A percentile compares a stretch with the other conserved stretches of the same genome.
Evolutionary conservation across 64 coral and sea anemone genomes (phyloP).

Genomic region (Catalaphyllia jardinei): DNA sequence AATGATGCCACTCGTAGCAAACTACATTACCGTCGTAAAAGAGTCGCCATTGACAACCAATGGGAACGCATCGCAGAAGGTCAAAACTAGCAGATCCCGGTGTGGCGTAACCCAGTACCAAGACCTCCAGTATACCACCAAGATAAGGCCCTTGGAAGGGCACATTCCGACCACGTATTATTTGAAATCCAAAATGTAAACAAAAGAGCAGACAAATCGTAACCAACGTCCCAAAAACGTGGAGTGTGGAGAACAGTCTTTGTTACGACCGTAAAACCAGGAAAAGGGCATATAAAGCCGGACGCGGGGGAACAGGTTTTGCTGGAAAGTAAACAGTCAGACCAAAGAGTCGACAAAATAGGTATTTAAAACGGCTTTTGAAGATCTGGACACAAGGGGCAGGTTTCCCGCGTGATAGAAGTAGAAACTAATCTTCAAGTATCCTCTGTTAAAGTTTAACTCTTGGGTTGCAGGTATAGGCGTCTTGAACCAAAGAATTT

Average conservation of each 20-base stretch:
- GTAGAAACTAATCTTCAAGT: conserved; percentile 74
- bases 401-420: conserved; percentile 73
- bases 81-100: conserved; percentile 44
- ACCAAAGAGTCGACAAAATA: conserved; percentile 57
- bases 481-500: conserved; percentile 43
- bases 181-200: not conserved
- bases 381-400: conserved; percentile 32
- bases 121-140: conserved; percentile 60
- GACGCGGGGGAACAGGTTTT: conserved; percentile 11
- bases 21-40: conserved; percentile 57
- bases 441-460: conserved; percentile 32
- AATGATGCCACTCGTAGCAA: conserved; percentile 78
- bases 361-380: conserved; percentile 3
- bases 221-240: conserved; percentile 44
- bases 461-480: not conserved
- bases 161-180: not conserved
- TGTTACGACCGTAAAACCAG: conserved; percentile 60
- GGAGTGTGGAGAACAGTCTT: conserved; percentile 45
- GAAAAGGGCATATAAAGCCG: conserved; percentile 67
- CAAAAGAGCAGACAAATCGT: conserved; percentile 36
- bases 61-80: conserved; percentile 43
- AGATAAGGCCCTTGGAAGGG: conserved; percentile 64
- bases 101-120: conserved; percentile 81
- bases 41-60: conserved; percentile 42
- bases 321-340: conserved; percentile 75